These are phyloP conservation scores for Lutraria rhynchaena DNA, from an alignment of 1,140 invertebrate species.

Conservation along the genomic window DNA sequence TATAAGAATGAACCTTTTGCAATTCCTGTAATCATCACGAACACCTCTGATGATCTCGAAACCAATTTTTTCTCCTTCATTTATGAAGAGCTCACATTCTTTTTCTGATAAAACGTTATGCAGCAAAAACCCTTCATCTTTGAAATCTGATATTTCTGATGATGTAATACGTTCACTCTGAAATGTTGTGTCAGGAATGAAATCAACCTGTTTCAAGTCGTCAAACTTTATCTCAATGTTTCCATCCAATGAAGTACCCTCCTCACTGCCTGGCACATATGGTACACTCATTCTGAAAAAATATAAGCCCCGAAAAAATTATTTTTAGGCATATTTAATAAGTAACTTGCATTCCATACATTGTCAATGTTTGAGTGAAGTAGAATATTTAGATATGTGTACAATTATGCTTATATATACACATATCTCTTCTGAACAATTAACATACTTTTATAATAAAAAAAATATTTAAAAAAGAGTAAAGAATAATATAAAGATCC, in stretches of 20 bases:
- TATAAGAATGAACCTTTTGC: constrained; percentile 66
- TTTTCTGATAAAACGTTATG: constrained; percentile 62
- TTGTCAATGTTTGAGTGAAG: background rate
- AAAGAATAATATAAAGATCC: no score
- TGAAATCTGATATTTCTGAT: constrained; percentile 71
- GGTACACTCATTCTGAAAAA: constrained; percentile 35
- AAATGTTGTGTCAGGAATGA: constrained; percentile 4
- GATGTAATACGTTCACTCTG: constrained; percentile 23
- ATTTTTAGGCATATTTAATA: background rate
- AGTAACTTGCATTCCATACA: background rate
- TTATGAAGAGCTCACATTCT: constrained; percentile 69
- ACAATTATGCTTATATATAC: no score
- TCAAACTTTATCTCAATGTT: constrained; percentile 54
- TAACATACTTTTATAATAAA: no score
- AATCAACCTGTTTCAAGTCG: constrained; percentile 42
- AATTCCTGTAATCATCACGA: constrained; percentile 68
- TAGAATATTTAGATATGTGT: no score
- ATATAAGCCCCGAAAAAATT: background rate
- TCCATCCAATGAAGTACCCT: constrained; percentile 60
- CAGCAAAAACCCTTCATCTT: constrained; percentile 74
- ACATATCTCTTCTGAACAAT: no score
- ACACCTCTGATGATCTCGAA: constrained; percentile 66
- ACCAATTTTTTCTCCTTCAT: constrained; percentile 68
- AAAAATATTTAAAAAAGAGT: no score
- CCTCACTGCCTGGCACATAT: constrained; percentile 63